These are phyloP conservation scores for Otolemur garnettii DNA, from an alignment of 2,113 vertebrate genomes.

Conservation along the genomic window DNA sequence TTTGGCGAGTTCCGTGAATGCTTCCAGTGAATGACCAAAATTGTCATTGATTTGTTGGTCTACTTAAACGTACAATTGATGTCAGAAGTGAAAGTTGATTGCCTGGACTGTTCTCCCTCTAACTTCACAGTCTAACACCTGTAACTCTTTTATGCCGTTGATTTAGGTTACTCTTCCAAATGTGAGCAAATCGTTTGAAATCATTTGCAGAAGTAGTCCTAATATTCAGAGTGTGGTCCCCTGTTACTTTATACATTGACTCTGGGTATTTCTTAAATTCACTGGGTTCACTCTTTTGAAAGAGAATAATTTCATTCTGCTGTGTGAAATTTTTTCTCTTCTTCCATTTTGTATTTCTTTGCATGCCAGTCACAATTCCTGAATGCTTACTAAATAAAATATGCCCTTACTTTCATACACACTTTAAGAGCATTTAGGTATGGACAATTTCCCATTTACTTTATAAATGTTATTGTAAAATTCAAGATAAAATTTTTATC, in stretches of 20 bases:
- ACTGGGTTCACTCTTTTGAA: too few species aligned
- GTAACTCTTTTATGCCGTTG: not conserved
- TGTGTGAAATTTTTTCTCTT: not conserved
- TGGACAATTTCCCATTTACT: too few species aligned
- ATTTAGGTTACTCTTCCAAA: not conserved
- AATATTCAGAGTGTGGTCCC: not conserved
- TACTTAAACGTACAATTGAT: not conserved
- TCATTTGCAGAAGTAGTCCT: not conserved
- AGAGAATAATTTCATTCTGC: not conserved
- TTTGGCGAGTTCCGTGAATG: not conserved
- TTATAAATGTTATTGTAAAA: too few species aligned
- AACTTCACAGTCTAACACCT: not conserved
- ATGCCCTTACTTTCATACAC: too few species aligned
- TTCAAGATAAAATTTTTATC: too few species aligned
- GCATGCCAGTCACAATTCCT: too few species aligned
- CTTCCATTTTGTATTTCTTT: too few species aligned
- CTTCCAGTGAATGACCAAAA: not conserved
- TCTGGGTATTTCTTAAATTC: not conserved
- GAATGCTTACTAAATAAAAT: too few species aligned
- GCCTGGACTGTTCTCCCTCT: not conserved
- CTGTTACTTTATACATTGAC: not conserved
- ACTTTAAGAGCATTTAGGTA: too few species aligned
- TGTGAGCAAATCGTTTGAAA: not conserved
- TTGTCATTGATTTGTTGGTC: not conserved
- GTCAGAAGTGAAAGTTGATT: not conserved